These are phyloP conservation scores for Odontamblyopus rebecca DNA, from an alignment of 2,797 vertebrate genomes.

Conservation along the genomic window DNA sequence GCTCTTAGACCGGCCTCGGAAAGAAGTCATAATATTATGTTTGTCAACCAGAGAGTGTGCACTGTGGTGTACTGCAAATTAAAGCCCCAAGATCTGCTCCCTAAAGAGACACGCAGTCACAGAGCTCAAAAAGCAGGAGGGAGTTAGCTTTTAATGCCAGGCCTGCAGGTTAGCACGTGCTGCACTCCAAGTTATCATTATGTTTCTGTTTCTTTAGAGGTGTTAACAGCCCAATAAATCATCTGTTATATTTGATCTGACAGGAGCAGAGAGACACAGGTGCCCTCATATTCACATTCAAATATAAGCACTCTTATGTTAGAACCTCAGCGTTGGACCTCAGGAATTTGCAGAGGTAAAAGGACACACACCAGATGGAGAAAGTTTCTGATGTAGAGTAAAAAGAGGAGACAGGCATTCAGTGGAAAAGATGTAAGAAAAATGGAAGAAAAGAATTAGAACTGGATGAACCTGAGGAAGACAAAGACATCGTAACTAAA, in stretches of 20 bases:
- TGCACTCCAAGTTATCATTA: conserved; percentile 4
- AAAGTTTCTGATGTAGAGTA: conserved; percentile 42
- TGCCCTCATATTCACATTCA: conserved; percentile 50
- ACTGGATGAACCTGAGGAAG: conserved; percentile 44
- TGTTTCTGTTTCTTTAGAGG: conserved; percentile 19
- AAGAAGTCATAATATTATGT: conserved; percentile 80
- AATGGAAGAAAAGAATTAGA: conserved; percentile 15
- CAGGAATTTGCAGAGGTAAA: conserved; percentile 51
- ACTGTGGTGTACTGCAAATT: conserved; percentile 65
- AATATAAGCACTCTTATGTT: conserved; percentile 53
- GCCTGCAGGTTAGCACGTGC: neutral
- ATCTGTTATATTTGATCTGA: conserved; percentile 49
- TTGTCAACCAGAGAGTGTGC: conserved; percentile 70
- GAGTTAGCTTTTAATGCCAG: conserved; percentile 28
- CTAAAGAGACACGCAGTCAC: conserved; percentile 43
- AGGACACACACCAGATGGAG: conserved; percentile 66
- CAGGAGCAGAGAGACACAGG: conserved; percentile 42
- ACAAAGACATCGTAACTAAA: conserved; percentile 56
- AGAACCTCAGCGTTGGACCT: conserved; percentile 43
- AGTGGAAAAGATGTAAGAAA: conserved; percentile 25
- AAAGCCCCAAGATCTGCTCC: conserved; percentile 66
- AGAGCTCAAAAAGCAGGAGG: conserved; percentile 41
- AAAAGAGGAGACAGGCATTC: conserved; percentile 20
- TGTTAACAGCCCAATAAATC: conserved; percentile 47
- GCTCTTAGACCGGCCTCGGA: conserved; percentile 43